Evolutionary conservation across 2,113 vertebrate genomes (phyloP).

Genomic region (Thamnophis sirtalis): DNA sequence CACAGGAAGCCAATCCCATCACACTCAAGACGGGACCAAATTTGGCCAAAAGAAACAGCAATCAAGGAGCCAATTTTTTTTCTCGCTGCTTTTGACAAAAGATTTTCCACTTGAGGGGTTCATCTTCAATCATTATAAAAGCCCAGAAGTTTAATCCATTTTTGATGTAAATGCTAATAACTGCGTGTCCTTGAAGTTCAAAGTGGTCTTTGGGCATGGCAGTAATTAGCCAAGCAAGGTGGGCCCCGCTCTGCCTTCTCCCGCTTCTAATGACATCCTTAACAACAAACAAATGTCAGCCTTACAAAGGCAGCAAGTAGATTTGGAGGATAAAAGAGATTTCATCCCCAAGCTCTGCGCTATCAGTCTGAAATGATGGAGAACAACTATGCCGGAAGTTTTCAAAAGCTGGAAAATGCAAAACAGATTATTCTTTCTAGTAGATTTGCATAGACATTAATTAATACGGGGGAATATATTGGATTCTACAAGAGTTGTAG

Average conservation of each 20-base stretch:
- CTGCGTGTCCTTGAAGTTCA: constrained; percentile 91
- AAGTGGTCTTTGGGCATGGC: constrained; percentile 78
- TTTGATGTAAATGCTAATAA: constrained; percentile 85
- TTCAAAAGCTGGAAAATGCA: not conserved
- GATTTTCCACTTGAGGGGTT: constrained; percentile 74
- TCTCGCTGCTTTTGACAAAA: constrained; percentile 68
- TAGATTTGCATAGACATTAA: not conserved
- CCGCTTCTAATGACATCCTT: constrained; percentile 89
- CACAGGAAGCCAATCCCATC: not conserved
- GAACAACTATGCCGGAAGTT: not conserved
- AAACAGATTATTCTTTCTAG: not conserved
- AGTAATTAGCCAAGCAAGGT: constrained; percentile 84
- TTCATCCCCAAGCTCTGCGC: not conserved
- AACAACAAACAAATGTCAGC: constrained; percentile 89
- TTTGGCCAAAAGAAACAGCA: constrained; percentile 47
- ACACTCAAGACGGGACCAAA: constrained; percentile 34
- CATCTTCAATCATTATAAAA: constrained; percentile 83
- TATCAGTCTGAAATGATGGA: not conserved
- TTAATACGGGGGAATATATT: not conserved
- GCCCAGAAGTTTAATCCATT: constrained; percentile 83
- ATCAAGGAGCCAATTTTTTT: constrained; percentile 58
- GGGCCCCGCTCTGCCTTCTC: constrained; percentile 75
- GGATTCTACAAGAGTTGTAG: not conserved
- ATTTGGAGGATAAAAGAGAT: constrained; percentile 53
- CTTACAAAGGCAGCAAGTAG: constrained; percentile 73